Conservation (phyloP, 23 tunicate species). For the Ascidia mentula region DNA sequence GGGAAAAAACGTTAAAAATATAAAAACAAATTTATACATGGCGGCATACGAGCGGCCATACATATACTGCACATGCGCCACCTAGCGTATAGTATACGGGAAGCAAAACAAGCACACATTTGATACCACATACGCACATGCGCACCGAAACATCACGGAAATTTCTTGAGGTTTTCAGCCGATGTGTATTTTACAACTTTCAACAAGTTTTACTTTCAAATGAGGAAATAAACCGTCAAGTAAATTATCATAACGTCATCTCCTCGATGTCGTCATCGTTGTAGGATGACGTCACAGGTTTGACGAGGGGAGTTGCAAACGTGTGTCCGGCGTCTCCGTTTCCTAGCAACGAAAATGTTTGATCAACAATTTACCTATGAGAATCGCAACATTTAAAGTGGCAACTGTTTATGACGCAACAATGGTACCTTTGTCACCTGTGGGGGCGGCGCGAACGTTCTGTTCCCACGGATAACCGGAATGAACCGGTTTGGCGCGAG, state of each 20-base stretch:
- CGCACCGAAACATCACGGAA: too few relatives aligned
- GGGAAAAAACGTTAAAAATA: too few relatives aligned
- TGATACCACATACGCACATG: too few relatives aligned
- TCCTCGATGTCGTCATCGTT: constrained; percentile 5
- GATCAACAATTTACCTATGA: not conserved
- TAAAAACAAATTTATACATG: too few relatives aligned
- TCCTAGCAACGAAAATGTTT: not conserved
- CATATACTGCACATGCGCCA: too few relatives aligned
- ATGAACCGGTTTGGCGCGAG: constrained; percentile 88
- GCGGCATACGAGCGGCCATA: too few relatives aligned
- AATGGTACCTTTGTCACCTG: constrained; percentile 7
- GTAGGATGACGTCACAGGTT: not conserved
- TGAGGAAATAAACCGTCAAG: not conserved
- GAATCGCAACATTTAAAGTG: too few relatives aligned
- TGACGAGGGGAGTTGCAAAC: not conserved
- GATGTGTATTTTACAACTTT: too few relatives aligned
- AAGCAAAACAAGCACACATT: too few relatives aligned
- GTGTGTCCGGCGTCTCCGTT: not conserved
- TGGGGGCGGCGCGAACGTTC: constrained; percentile 50
- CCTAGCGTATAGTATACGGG: too few relatives aligned
- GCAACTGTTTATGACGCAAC: not conserved
- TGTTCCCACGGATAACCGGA: constrained; percentile 90
- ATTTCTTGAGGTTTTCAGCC: too few relatives aligned
- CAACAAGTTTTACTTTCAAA: too few relatives aligned
- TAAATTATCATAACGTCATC: constrained; percentile 3